Conservation (phyloP, 1,140 invertebrate species). For the Chelonus insularis region DNA sequence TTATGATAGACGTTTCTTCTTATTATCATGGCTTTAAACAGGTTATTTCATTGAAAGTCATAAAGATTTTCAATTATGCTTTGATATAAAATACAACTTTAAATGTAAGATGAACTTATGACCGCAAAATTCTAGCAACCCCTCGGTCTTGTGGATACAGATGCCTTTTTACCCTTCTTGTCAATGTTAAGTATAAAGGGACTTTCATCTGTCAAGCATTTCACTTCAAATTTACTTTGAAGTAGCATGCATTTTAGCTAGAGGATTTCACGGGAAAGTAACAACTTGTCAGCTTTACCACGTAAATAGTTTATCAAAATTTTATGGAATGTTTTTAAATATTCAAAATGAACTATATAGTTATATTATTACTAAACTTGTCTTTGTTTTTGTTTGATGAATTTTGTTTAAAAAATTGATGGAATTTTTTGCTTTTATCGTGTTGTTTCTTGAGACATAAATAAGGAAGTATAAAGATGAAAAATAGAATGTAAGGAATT, state of each 20-base stretch:
- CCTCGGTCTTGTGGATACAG: not conserved
- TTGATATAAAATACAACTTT: not conserved
- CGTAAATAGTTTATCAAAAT: too few relatives aligned
- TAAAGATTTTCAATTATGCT: conserved; percentile 11
- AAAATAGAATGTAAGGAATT: too few relatives aligned
- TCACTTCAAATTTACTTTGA: conserved; percentile 40
- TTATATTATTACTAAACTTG: too few relatives aligned
- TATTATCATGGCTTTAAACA: not conserved
- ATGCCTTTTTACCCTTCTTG: conserved; percentile 11
- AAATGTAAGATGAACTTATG: not conserved
- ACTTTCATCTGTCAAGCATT: conserved; percentile 47
- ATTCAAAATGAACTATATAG: too few relatives aligned
- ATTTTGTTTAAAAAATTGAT: too few relatives aligned
- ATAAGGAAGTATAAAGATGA: too few relatives aligned
- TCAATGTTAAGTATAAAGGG: conserved; percentile 30
- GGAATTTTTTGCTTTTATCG: too few relatives aligned
- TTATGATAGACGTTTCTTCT: not conserved
- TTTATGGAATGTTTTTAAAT: too few relatives aligned
- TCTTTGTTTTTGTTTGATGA: too few relatives aligned
- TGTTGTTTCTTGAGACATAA: too few relatives aligned
- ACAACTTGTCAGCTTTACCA: conserved; percentile 10
- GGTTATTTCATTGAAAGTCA: not conserved
- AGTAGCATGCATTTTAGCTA: conserved; percentile 46
- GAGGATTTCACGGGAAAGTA: conserved; percentile 43
- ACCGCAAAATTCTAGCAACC: not conserved